Evolutionary conservation across 53 echinoderm and acorn worm genomes (phyloP).

Genomic region (Paracentrotus lividus): DNA sequence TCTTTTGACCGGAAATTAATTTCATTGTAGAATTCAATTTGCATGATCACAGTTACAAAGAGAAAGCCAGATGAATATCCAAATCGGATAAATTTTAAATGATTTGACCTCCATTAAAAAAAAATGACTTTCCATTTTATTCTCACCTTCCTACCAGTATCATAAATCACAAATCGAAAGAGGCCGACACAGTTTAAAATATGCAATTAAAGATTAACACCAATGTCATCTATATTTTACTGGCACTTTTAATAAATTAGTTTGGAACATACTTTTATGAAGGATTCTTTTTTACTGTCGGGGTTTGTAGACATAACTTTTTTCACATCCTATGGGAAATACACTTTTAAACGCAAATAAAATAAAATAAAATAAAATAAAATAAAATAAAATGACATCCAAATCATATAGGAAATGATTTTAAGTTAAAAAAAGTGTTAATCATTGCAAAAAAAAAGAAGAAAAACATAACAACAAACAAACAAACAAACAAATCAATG

Average conservation of each 20-base stretch:
- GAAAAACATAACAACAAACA: no score
- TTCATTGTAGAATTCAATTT: neutral
- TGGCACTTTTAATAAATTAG: neutral
- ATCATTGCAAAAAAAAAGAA: no score
- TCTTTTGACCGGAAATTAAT: constrained; percentile 48
- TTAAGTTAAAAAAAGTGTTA: no score
- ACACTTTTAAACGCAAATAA: no score
- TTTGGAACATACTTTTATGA: neutral
- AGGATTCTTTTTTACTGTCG: neutral
- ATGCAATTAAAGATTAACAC: neutral
- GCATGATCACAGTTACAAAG: neutral
- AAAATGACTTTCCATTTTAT: neutral
- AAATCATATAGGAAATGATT: no score
- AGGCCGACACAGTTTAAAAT: neutral
- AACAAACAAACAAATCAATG: no score
- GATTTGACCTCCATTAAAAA: neutral
- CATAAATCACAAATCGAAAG: no score
- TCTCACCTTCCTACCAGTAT: no score
- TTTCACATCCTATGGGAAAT: no score
- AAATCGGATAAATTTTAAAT: neutral
- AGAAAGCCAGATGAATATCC: neutral
- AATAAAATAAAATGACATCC: no score
- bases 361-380: no score
- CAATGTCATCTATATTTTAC: neutral
- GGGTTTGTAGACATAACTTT: neutral